A percentile compares a stretch with the other conserved stretches of the same genome.
These are phyloP conservation scores for Macaca mulatta DNA, from an alignment of 2,113 vertebrate genomes.

Conservation along the genomic window DNA sequence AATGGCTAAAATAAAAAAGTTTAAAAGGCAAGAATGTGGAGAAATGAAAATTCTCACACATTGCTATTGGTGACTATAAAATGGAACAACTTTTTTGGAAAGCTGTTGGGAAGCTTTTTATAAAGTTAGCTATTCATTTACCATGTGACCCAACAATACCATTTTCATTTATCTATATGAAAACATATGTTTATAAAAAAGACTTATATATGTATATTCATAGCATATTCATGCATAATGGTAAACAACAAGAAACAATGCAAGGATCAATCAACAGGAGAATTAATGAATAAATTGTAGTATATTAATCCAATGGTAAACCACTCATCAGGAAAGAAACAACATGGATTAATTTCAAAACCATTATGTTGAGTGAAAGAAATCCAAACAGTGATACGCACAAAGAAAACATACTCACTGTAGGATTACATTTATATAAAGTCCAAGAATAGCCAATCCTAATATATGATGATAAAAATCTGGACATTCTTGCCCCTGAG, in stretches of 20 bases:
- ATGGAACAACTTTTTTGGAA: background rate
- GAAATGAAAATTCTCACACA: background rate
- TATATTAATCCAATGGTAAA: background rate
- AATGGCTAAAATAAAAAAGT: conserved; percentile 4
- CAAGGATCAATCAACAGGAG: background rate
- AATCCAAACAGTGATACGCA: background rate
- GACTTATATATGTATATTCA: background rate
- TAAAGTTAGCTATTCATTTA: background rate
- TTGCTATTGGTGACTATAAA: background rate
- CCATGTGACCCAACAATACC: background rate
- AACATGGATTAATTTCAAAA: background rate
- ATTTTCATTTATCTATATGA: background rate
- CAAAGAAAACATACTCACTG: background rate
- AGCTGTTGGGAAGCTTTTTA: background rate
- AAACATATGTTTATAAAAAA: background rate
- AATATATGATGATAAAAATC: background rate
- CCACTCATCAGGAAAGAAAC: background rate
- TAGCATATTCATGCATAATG: background rate
- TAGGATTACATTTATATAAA: background rate
- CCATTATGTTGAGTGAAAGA: background rate
- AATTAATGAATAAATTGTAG: background rate
- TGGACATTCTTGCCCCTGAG: background rate
- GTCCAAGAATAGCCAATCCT: background rate
- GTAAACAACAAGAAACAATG: background rate
- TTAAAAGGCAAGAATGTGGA: background rate